Conservation (phyloP, 2,888 invertebrate species). For the Lasioglossum calceatum region DNA sequence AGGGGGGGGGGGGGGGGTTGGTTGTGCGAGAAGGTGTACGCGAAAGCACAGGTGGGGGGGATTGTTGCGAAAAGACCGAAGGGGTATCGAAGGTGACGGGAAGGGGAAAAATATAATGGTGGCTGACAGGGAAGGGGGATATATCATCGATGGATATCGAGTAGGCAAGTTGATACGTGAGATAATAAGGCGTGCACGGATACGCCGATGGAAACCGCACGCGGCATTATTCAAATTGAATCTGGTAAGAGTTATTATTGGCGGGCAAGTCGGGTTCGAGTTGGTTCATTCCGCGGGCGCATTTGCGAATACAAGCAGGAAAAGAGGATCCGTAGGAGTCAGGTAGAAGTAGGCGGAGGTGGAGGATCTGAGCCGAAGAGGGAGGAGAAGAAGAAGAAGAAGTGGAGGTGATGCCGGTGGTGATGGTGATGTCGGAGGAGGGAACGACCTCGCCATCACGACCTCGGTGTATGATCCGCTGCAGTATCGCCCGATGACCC, state of each 20-base stretch:
- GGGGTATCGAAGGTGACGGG: slow-evolving; percentile 40
- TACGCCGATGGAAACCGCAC: slow-evolving; percentile 82
- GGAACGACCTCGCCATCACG: slow-evolving; percentile 74
- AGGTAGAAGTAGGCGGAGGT: slow-evolving; percentile 39
- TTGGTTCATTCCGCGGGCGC: slow-evolving; percentile 76
- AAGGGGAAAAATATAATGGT: slow-evolving; percentile 74
- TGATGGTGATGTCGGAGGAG: slow-evolving; percentile 64
- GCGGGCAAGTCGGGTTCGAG: slow-evolving; percentile 73
- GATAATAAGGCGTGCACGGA: slow-evolving; percentile 83
- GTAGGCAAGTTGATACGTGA: slow-evolving; percentile 82
- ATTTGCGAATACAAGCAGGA: slow-evolving; percentile 74
- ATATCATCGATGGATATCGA: slow-evolving; percentile 81
- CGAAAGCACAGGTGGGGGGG: slow-evolving; percentile 7
- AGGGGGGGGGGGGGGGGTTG: background rate
- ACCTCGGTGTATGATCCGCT: slow-evolving; percentile 74
- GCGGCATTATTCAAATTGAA: slow-evolving; percentile 84
- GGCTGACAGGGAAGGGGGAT: slow-evolving; percentile 58
- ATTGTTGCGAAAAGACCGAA: slow-evolving; percentile 33
- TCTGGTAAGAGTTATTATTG: slow-evolving; percentile 83
- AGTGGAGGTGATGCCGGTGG: slow-evolving; percentile 35
- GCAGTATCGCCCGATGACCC: slow-evolving; percentile 79
- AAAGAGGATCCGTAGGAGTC: slow-evolving; percentile 60
- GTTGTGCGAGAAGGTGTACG: background rate
- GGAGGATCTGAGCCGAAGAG: background rate
- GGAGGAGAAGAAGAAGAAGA: slow-evolving; percentile 24